Evolutionary conservation across 1,140 invertebrate genomes (phyloP).

Genomic region (Drosophila repleta): DNA sequence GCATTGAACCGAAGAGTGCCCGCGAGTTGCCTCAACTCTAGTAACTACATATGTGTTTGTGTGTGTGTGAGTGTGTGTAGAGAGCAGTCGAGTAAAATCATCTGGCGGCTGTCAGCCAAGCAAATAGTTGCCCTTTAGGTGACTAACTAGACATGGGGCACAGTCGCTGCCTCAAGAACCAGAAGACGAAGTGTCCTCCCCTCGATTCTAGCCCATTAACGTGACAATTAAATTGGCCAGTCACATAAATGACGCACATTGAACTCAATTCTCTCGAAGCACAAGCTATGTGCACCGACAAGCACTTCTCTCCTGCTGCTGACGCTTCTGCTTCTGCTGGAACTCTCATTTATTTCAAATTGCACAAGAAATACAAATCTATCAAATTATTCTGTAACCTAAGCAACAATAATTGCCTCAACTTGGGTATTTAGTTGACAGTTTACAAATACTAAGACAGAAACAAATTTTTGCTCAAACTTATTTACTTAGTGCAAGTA

Average conservation of each 20-base stretch:
- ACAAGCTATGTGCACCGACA: conserved; percentile 11
- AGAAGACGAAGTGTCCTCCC: conserved; percentile 18
- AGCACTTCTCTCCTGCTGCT: too few species aligned
- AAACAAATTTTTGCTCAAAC: too few species aligned
- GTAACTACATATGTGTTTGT: neutral
- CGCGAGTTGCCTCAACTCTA: conserved; percentile 11
- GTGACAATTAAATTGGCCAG: conserved; percentile 71
- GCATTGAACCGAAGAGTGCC: conserved; percentile 44
- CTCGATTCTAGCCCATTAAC: conserved; percentile 42
- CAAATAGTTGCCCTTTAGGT: conserved; percentile 75
- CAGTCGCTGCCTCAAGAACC: neutral
- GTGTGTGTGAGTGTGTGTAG: neutral
- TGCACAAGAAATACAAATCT: too few species aligned
- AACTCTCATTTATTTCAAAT: too few species aligned
- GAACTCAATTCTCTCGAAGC: neutral
- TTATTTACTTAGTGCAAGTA: too few species aligned
- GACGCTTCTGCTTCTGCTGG: too few species aligned
- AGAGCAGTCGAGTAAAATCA: conserved; percentile 32
- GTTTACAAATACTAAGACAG: too few species aligned
- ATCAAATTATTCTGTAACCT: too few species aligned
- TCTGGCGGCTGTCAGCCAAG: conserved; percentile 35
- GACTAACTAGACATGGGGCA: conserved; percentile 61
- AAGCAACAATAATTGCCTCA: too few species aligned
- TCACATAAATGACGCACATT: conserved; percentile 15
- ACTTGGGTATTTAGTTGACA: too few species aligned